A percentile compares a stretch with the other conserved stretches of the same genome.
These are phyloP conservation scores for Cynodonichthys magdalenae DNA, from an alignment of 2,797 vertebrate species.

Conservation along the genomic window DNA sequence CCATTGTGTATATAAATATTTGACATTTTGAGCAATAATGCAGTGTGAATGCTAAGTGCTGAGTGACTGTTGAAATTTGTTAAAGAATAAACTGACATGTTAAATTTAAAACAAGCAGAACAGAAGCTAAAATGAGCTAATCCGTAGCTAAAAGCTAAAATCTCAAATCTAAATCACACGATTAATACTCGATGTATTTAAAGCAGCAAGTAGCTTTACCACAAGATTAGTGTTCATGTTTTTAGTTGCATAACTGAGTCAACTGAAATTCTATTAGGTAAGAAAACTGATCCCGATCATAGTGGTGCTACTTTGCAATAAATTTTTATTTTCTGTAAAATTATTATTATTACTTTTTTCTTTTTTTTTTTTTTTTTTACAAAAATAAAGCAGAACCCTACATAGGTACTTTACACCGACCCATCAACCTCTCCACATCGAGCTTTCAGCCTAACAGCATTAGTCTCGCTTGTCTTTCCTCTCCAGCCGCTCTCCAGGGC, in stretches of 20 bases:
- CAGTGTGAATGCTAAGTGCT: too few species aligned
- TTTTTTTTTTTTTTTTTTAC: constrained; percentile 25
- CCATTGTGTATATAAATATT: too few species aligned
- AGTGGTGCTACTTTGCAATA: too few species aligned
- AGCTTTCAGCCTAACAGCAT: constrained; percentile 54
- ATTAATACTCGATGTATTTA: neutral
- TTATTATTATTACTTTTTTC: neutral
- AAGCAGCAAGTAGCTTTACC: neutral
- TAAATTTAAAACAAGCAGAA: too few species aligned
- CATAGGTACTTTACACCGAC: constrained; percentile 36
- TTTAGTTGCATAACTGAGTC: neutral
- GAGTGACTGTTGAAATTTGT: too few species aligned
- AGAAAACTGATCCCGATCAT: neutral
- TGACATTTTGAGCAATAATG: too few species aligned
- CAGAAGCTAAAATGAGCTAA: too few species aligned
- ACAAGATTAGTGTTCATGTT: neutral
- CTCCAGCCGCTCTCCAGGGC: constrained; percentile 46
- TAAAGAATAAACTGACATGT: too few species aligned
- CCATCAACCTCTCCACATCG: constrained; percentile 6
- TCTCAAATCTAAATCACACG: too few species aligned
- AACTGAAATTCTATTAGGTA: neutral
- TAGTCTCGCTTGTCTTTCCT: constrained; percentile 57
- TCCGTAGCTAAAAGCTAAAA: too few species aligned
- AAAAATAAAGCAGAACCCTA: constrained; percentile 19
- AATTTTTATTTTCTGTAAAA: neutral